Conservation (phyloP, 2,797 vertebrate genomes). For the Tadarida brasiliensis region DNA sequence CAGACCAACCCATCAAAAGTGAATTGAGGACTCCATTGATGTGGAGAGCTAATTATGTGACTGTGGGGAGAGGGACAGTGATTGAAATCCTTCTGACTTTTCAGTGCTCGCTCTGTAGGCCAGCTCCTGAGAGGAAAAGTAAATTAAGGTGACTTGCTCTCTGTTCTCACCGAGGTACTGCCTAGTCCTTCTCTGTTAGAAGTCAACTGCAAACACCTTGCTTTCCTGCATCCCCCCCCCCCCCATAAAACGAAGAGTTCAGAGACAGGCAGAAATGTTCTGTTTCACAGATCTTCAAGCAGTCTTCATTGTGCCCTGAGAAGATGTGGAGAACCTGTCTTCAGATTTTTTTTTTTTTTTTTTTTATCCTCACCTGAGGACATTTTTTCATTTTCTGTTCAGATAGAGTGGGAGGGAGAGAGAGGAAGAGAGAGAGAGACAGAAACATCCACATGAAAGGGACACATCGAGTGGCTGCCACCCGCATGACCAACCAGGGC, state of each 20-base stretch:
- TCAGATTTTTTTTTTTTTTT: background rate
- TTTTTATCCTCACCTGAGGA: too few relatives aligned
- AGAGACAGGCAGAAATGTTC: background rate
- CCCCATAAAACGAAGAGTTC: background rate
- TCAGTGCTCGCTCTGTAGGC: background rate
- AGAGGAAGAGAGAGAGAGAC: too few relatives aligned
- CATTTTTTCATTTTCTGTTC: too few relatives aligned
- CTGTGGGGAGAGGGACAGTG: slow-evolving; percentile 54
- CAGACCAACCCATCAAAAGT: slow-evolving; percentile 72
- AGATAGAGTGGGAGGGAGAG: too few relatives aligned
- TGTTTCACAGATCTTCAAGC: background rate
- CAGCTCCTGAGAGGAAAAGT: background rate
- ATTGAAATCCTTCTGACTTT: slow-evolving; percentile 65
- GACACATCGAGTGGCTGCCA: too few relatives aligned
- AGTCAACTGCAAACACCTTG: background rate
- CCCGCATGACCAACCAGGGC: too few relatives aligned
- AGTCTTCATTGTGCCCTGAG: background rate
- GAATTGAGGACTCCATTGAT: slow-evolving; percentile 74
- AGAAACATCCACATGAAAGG: too few relatives aligned
- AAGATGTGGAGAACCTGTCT: background rate
- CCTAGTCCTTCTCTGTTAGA: background rate
- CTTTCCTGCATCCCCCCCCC: too few relatives aligned
- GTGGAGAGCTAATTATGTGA: slow-evolving; percentile 78
- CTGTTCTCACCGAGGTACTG: background rate
- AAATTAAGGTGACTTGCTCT: slow-evolving; percentile 43